Percentiles rank a stretch among this genome's conserved stretches.
Evolutionary conservation across 64 coral and sea anemone species (phyloP).

Genomic region (Orbicella faveolata): DNA sequence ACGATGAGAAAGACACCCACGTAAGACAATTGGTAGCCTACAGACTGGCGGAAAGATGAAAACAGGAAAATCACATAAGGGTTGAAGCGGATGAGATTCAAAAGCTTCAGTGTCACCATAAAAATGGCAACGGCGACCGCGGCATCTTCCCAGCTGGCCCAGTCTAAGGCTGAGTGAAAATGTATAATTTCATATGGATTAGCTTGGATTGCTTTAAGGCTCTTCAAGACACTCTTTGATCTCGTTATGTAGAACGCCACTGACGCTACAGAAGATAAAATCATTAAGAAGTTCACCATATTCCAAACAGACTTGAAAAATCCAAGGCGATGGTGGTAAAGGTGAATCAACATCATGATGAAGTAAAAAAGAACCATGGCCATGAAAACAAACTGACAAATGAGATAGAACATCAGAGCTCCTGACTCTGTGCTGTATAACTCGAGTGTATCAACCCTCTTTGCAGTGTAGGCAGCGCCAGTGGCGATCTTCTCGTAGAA

Average conservation of each 20-base stretch:
- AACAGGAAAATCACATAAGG: slow-evolving; percentile 34
- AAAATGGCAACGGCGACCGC: slow-evolving; percentile 42
- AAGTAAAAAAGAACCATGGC: slow-evolving; percentile 38
- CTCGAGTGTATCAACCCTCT: slow-evolving; percentile 5
- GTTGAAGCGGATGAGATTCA: slow-evolving; percentile 44
- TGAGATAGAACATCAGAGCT: slow-evolving; percentile 26
- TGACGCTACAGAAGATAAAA: slow-evolving; percentile 14
- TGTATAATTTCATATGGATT: slow-evolving; percentile 47
- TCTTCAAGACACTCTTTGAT: slow-evolving; percentile 26
- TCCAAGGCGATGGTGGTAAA: slow-evolving; percentile 19
- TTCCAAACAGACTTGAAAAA: slow-evolving; percentile 50
- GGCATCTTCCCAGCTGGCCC: slow-evolving; percentile 35
- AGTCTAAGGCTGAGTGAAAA: slow-evolving; percentile 26
- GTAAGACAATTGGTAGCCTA: slow-evolving; percentile 10
- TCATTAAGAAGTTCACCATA: slow-evolving; percentile 27
- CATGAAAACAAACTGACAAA: slow-evolving; percentile 51
- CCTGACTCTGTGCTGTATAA: slow-evolving; percentile 31
- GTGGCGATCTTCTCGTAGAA: slow-evolving; percentile 24
- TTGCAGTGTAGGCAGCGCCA: slow-evolving; percentile 6
- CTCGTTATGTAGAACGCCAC: slow-evolving; percentile 48
- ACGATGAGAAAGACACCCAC: slow-evolving; percentile 25
- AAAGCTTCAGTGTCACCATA: slow-evolving; percentile 34
- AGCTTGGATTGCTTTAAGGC: slow-evolving; percentile 14
- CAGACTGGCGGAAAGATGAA: slow-evolving; percentile 12
- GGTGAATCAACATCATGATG: slow-evolving; percentile 22